Evolutionary conservation across 2,113 vertebrate species (phyloP).

Genomic region (Microcebus ravelobensis): DNA sequence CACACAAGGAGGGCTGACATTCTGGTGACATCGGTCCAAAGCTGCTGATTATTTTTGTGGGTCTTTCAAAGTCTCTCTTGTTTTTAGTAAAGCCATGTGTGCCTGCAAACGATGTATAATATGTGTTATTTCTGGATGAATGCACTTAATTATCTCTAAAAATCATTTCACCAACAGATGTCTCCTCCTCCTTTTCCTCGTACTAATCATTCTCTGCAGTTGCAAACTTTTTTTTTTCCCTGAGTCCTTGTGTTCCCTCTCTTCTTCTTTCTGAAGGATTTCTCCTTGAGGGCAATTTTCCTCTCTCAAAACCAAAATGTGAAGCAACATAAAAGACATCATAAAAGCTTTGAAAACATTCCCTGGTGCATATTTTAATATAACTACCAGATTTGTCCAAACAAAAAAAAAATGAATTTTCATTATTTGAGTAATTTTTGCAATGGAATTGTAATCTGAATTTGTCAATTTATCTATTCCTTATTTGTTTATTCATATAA

Average conservation of each 20-base stretch:
- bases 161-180: constrained; percentile 87
- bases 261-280: constrained; percentile 80
- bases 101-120: constrained; percentile 83
- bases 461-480: constrained; percentile 42
- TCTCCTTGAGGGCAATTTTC: constrained; percentile 81
- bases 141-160: constrained; percentile 88
- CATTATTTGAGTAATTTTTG: constrained; percentile 66
- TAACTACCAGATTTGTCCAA: constrained; percentile 58
- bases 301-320: constrained; percentile 73
- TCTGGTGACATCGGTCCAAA: constrained; percentile 73
- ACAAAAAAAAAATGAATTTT: constrained; percentile 59
- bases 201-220: constrained; percentile 82
- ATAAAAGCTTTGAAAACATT: constrained; percentile 79
- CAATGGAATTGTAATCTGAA: constrained; percentile 36
- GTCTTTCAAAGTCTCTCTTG: constrained; percentile 81
- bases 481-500: constrained; percentile 34
- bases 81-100: constrained; percentile 83
- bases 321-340: constrained; percentile 73
- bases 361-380: constrained; percentile 73
- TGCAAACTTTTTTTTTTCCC: constrained; percentile 47
- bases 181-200: constrained; percentile 85
- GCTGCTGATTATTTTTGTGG: constrained; percentile 80
- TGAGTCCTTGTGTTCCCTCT: constrained; percentile 81
- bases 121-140: constrained; percentile 87
- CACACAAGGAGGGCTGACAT: constrained; percentile 64